A percentile compares a stretch with the other conserved stretches of the same genome.
Conservation (phyloP, 2,888 invertebrate genomes). For the Drosophila neonasuta region DNA sequence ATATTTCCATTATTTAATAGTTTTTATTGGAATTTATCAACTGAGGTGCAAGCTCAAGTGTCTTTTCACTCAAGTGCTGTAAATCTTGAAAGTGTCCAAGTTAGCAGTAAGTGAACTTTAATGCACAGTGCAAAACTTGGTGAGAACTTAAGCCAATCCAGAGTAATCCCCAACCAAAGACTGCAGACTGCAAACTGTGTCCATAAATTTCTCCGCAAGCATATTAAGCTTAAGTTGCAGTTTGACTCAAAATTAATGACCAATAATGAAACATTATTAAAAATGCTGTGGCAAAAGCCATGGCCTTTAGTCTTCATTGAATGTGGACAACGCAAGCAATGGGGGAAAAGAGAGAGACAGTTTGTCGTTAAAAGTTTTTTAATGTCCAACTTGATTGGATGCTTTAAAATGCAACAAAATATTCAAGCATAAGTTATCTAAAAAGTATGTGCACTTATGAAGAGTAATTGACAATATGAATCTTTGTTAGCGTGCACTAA, state of each 20-base stretch:
- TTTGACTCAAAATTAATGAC: constrained; percentile 54
- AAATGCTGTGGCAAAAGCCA: constrained; percentile 28
- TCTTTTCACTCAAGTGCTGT: neutral
- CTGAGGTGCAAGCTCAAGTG: neutral
- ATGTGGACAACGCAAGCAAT: neutral
- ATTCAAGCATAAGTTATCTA: neutral
- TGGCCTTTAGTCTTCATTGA: neutral
- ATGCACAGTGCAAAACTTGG: constrained; percentile 6
- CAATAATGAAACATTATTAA: constrained; percentile 66
- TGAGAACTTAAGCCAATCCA: constrained; percentile 10
- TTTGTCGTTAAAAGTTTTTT: constrained; percentile 35
- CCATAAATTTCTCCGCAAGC: constrained; percentile 33
- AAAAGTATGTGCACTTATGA: neutral
- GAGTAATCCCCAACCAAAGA: constrained; percentile 5
- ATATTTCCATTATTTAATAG: neutral
- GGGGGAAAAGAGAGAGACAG: neutral
- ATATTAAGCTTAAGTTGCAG: constrained; percentile 54
- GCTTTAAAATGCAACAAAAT: constrained; percentile 15
- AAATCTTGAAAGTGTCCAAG: constrained; percentile 40
- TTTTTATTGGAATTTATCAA: neutral
- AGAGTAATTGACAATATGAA: neutral
- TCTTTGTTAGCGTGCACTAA: neutral
- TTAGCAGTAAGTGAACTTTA: constrained; percentile 41
- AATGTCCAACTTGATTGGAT: constrained; percentile 16
- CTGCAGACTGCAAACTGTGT: neutral